Percentiles rank a stretch among this genome's conserved stretches.
These are phyloP conservation scores for Oscheius sp. DNA, from an alignment of 1,140 invertebrate species.

Conservation along the genomic window DNA sequence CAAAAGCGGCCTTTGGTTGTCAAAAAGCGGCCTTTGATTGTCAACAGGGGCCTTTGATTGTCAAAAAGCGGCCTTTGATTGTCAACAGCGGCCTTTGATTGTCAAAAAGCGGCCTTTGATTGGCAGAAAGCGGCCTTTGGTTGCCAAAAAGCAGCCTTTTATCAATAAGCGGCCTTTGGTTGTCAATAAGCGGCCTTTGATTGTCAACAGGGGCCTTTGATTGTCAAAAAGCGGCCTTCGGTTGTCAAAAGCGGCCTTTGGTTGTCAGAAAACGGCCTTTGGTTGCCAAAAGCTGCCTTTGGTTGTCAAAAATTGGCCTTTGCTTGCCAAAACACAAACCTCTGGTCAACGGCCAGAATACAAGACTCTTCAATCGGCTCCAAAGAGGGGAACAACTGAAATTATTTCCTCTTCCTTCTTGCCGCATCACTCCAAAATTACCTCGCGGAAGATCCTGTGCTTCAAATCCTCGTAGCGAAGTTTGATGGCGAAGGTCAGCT, in stretches of 20 bases:
- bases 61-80: background rate
- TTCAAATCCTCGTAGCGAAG: background rate
- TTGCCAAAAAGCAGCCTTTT: background rate
- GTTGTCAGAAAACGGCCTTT: background rate
- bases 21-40: background rate
- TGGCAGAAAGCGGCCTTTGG: no score
- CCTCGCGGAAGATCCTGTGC: background rate
- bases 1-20: no score
- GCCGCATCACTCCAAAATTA: no score
- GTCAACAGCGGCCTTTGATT: no score
- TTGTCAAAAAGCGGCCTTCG: background rate
- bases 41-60: no score
- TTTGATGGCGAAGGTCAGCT: background rate
- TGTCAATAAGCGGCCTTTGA: background rate
- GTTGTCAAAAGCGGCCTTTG: no score
- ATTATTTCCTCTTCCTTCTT: no score
- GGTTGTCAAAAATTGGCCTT: background rate
- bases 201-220: no score
- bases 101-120: no score
- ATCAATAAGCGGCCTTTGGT: background rate
- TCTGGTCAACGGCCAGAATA: conserved; percentile 9
- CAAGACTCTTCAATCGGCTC: background rate
- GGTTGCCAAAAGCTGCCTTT: no score
- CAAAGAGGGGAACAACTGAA: background rate
- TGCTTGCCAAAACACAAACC: background rate